These are phyloP conservation scores for Notolabrus celidotus DNA, from an alignment of 2,797 vertebrate species.

Conservation along the genomic window DNA sequence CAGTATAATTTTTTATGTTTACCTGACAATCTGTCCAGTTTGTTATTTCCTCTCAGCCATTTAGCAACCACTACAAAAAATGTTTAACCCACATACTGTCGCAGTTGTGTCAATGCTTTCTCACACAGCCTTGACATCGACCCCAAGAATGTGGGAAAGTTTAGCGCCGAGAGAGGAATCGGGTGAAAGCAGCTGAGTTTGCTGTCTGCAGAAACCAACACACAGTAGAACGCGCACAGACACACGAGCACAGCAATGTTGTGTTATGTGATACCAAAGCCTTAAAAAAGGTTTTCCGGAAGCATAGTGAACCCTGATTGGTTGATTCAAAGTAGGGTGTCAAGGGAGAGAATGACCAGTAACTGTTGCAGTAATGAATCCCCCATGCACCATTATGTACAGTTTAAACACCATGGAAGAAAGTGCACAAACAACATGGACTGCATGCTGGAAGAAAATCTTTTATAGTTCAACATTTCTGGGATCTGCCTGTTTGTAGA, in stretches of 20 bases:
- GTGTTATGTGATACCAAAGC: constrained; percentile 56
- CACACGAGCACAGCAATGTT: constrained; percentile 62
- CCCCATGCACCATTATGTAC: background rate
- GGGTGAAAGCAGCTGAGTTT: constrained; percentile 62
- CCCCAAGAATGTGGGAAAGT: constrained; percentile 69
- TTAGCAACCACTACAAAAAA: constrained; percentile 41
- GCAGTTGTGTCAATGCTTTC: constrained; percentile 56
- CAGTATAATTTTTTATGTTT: constrained; percentile 13
- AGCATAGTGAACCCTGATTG: constrained; percentile 32
- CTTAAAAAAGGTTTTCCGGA: constrained; percentile 29
- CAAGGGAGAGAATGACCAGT: constrained; percentile 20
- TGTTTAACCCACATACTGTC: constrained; percentile 53
- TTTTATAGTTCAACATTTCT: background rate
- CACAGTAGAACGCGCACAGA: constrained; percentile 25
- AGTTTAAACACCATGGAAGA: background rate
- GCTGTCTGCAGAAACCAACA: constrained; percentile 40
- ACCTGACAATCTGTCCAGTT: constrained; percentile 45
- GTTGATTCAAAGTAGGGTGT: constrained; percentile 18
- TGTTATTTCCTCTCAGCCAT: constrained; percentile 42
- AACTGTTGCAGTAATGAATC: constrained; percentile 9
- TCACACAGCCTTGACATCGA: constrained; percentile 71
- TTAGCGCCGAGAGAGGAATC: constrained; percentile 50
- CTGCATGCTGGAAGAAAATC: background rate
- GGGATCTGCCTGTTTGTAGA: background rate
- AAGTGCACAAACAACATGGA: constrained; percentile 8